Conservation (phyloP, 2,888 invertebrate genomes). For the Saturnia pavonia region DNA sequence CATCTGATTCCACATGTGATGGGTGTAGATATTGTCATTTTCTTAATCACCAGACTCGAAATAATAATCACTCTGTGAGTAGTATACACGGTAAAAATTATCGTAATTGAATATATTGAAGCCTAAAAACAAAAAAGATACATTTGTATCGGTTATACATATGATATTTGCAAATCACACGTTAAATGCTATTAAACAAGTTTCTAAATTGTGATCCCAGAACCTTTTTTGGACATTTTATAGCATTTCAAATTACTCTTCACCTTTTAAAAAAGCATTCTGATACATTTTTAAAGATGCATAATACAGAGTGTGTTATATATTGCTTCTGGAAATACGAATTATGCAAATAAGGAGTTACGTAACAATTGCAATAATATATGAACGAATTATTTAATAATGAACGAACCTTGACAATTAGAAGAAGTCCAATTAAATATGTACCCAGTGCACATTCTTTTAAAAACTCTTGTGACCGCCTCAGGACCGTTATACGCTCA, state of each 20-base stretch:
- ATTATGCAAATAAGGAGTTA: background rate
- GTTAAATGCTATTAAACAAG: too few species aligned
- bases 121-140: slow-evolving; percentile 6
- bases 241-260: too few species aligned
- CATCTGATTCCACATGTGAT: slow-evolving; percentile 38
- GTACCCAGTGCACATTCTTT: background rate
- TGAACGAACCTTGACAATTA: background rate
- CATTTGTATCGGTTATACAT: background rate
- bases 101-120: slow-evolving; percentile 3
- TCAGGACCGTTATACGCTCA: background rate
- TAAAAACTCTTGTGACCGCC: background rate
- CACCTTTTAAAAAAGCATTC: background rate
- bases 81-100: background rate
- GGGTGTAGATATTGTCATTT: slow-evolving; percentile 13
- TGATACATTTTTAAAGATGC: background rate
- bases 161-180: too few species aligned
- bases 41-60: background rate
- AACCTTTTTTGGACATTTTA: too few species aligned
- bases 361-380: background rate
- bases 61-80: background rate
- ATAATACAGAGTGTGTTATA: background rate
- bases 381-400: background rate
- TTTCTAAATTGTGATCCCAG: too few species aligned
- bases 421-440: background rate
- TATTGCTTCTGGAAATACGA: background rate